Percentiles rank a stretch among this genome's conserved stretches.
Conservation (phyloP, 2,113 vertebrate species). For the Cynoglossus semilaevis region DNA sequence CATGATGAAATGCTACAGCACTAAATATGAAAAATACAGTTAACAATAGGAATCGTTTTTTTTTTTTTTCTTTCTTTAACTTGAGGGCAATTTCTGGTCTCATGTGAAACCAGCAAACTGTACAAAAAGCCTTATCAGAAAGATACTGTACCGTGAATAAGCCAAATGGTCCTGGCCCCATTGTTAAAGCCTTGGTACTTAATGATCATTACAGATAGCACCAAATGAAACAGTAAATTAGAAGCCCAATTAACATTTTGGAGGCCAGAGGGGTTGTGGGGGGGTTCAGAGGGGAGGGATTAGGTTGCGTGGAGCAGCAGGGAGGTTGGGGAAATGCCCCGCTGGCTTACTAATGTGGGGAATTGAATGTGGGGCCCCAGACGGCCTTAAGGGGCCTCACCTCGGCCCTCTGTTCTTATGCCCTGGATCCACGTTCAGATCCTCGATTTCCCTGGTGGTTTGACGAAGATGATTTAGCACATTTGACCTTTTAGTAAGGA, state of each 20-base stretch:
- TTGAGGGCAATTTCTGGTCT: conserved; percentile 2
- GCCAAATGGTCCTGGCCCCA: conserved; percentile 29
- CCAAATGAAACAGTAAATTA: conserved; percentile 69
- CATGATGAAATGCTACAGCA: neutral
- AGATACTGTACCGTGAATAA: conserved; percentile 10
- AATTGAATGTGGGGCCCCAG: conserved; percentile 42
- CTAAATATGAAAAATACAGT: neutral
- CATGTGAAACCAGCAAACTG: neutral
- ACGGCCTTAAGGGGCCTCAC: conserved; percentile 31
- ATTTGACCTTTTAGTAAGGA: conserved; percentile 40
- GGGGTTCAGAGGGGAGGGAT: conserved; percentile 33
- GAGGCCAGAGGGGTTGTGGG: conserved; percentile 39
- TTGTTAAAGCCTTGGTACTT: conserved; percentile 48
- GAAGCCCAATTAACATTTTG: conserved; percentile 69
- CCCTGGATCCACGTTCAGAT: conserved; percentile 46
- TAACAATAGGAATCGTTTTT: neutral
- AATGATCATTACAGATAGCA: conserved; percentile 58
- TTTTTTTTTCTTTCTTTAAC: neutral
- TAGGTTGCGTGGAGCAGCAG: conserved; percentile 17
- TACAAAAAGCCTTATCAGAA: conserved; percentile 13
- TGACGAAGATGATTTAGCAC: conserved; percentile 18
- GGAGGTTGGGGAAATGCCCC: conserved; percentile 32
- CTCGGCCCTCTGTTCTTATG: conserved; percentile 32
- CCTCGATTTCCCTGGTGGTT: conserved; percentile 23
- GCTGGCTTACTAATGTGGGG: conserved; percentile 52